Conservation (phyloP, 2,888 invertebrate species). For the Polyommatus iphigenia region DNA sequence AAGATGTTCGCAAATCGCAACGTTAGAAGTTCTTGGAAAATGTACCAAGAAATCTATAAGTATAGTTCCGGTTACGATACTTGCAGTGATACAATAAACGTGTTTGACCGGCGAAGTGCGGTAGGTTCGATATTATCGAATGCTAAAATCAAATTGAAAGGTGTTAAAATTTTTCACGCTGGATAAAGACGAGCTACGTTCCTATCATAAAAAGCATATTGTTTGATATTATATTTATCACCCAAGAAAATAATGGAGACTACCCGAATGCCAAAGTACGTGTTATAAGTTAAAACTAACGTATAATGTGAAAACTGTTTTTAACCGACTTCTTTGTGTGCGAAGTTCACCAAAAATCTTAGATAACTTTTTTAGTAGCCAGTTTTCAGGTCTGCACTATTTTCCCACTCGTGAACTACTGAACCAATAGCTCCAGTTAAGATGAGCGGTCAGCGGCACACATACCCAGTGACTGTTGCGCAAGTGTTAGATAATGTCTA, state of each 20-base stretch:
- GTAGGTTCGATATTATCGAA: not conserved
- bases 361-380: not conserved
- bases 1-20: not conserved
- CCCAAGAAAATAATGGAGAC: too few species aligned
- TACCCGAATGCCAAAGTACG: too few species aligned
- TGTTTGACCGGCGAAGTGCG: conserved; percentile 14
- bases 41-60: not conserved
- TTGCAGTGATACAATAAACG: conserved; percentile 19
- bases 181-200: not conserved
- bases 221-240: too few species aligned
- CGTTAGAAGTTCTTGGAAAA: not conserved
- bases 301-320: too few species aligned
- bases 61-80: not conserved
- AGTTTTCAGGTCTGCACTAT: not conserved
- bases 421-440: conserved; percentile 29
- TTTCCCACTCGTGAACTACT: not conserved
- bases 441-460: conserved; percentile 41
- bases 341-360: too few species aligned
- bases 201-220: too few species aligned
- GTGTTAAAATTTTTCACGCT: not conserved
- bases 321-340: too few species aligned
- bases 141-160: not conserved
- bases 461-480: conserved; percentile 51
- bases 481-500: conserved; percentile 65
- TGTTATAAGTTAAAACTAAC: too few species aligned